Evolutionary conservation across 1,140 invertebrate species (phyloP), one percentile per base, ranked within the genome.

Genomic region (Diplogasteroides magnus): DNA sequence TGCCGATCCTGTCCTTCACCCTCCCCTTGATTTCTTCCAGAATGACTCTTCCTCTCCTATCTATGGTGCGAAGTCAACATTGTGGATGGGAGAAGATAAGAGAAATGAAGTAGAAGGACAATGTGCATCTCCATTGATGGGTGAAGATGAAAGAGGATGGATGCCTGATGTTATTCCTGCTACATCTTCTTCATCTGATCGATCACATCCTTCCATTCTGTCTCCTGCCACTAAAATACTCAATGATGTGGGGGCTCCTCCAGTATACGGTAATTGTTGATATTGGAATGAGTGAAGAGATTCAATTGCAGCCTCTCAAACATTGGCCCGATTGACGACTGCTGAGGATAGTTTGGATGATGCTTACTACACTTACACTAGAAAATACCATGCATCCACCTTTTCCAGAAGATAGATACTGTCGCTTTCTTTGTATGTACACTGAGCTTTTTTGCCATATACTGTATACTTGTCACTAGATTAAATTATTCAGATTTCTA

Each of bases 191-290:
- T 11, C 13, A 61, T 6, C 13, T 61, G 11, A 25, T 25, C 28
- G 28, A 29, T n/a, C 25, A 61, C 11, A 11, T 25, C 59, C 59
- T 29, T 61, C 25, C 23, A 61, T 29, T 26, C 70, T 72, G 2
- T 72, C 70, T 14, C 65, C 70, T 28, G 67, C 70, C 25, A 65
- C 66, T 48, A 28, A 72, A 37, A 72, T 72, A 37, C 70, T 72
- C 6, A 72, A 62, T 61, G 61, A 67, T 48, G n/a, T n/a, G 25
- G 69, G 67, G 31, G 23, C 64, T 26, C 61, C 61, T 25, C 68
- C 62, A 25, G 62, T 70, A 2, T 70, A 70, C 26, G 61, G 68
- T 64, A 60, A 48, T n/a, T n/a, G 60, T 15, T 28, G 26, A 23
- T 19, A 15, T 61, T 56, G 23, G 55, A 56, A 56, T 15, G 59